Base-by-base conservation (phyloP, 2,113 vertebrate genomes). In the Nesospiza acunhae region DNA sequence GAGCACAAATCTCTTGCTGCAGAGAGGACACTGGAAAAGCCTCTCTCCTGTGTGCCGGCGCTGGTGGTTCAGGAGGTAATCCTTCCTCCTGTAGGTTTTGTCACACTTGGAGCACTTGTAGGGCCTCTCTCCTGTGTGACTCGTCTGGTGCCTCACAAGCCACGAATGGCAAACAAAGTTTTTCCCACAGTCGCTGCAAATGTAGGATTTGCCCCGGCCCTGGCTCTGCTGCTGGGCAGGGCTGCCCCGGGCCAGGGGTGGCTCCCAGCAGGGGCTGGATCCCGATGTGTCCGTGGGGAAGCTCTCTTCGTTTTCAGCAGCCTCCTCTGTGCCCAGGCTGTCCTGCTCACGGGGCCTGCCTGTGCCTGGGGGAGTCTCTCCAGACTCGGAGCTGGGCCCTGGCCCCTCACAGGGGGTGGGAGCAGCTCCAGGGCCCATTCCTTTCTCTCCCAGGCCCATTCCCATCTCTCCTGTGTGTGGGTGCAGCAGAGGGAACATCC, bases 31-130 rank as follows among this genome's bases (percentile, higher is more conserved):
- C 53, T 97, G 96, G 97, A 98, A 98, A 5, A 97, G 97, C 28
- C 97, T 89, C 90, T 98, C 96, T 17, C 98, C 98, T 0, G 97
- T 97, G 94, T 98, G 98, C 76, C 96, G 79, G 22, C 98, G 97
- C 96, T 98, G 97, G 92, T 98, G 98, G 79, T 97, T 98, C 21
- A 98, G 95, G 7, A 98, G 97, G 24, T 98, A 98, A 93, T 98
- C 97, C 92, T 98, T 98, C 49, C 98, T 97, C 88, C 97, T 86
- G 94, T 98, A 98, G 74, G 95, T 97, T 58, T 98, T 98, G 84
- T 98, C 97, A 30, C 98, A 98, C 88, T 98, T 94, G 0, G 97
- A 97, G 94, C 98, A 98, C 73, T 98, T 97, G 96, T 98, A 98
- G 5, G 98, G 98, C 23, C 73, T 82, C 86, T 96, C 82, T 7